Evolutionary conservation across 2,888 invertebrate species (phyloP), one percentile per base, ranked within the genome.

Genomic region (Hypena proboscidalis): DNA sequence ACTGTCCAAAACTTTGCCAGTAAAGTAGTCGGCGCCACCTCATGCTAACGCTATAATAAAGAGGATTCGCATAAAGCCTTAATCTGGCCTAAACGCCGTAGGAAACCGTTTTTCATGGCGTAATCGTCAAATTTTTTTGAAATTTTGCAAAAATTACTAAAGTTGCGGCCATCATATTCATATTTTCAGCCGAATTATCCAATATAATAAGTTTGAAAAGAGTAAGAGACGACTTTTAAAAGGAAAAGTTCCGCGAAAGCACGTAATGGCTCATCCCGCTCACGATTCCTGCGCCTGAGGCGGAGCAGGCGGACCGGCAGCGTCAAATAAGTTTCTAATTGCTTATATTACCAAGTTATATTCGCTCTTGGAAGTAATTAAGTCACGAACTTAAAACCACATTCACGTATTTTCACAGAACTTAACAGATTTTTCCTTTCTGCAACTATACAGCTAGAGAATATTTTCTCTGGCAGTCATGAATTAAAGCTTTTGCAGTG

Each of bases 281-380:
- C 88, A 85, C 82, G 87, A 85, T 80, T 86, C 80, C 77, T 77
- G 72, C 73, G 86, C 90, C 85, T 77, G 80, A 79, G 89, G 89
- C 87, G 81, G 80, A 82, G 74, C 85, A 76, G 79, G 83, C 89
- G 82, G 86, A 85, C 88, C 85, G 84, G 85, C 80, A 85, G 85
- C 88, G 83, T 88, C 88, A 89, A 90, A 89, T 89, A 90, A 90
- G 86, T 89, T 90, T 90, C 87, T 90, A 90, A 90, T 90, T 90
- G 88, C 89, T 90, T 90, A 87, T 88, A 90, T 90, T 90, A 89
- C 86, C 86, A 87, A 88, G 85, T 89, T 89, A 84, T 88, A 88
- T 87, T 89, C 85, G 77, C 83, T 87, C 80, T 87, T 81, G 70
- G 70, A 84, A 85, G 83, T 89, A 88, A 89, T 90, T 88, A 89